Conservation (phyloP, 2,113 vertebrate genomes). For the Malurus alboscapulatus region DNA sequence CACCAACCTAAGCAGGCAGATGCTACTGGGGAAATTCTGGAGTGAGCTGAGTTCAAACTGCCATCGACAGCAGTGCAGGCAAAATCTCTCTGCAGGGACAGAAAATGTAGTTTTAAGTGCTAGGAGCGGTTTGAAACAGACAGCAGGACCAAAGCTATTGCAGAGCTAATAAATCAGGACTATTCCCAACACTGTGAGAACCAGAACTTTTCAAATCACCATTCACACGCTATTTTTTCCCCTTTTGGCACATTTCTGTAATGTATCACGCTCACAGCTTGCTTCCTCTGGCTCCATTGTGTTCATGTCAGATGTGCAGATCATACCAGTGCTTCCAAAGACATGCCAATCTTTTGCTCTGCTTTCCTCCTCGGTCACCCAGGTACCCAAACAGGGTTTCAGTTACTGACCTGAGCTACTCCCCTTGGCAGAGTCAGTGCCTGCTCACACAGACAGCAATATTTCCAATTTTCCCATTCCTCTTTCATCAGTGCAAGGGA, state of each 20-base stretch:
- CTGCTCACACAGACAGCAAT: neutral
- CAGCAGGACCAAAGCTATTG: neutral
- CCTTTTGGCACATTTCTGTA: neutral
- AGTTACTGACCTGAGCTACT: neutral
- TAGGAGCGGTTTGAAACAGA: neutral
- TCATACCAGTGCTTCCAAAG: conserved; percentile 5
- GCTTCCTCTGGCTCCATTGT: neutral
- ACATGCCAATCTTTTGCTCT: neutral
- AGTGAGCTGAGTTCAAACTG: neutral
- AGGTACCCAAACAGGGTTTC: neutral
- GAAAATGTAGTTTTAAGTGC: neutral
- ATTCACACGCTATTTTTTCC: neutral
- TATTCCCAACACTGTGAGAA: neutral
- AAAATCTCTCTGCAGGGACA: neutral
- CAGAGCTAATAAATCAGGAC: neutral
- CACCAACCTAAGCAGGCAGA: conserved; percentile 28
- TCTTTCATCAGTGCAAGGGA: neutral
- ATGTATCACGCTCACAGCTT: neutral
- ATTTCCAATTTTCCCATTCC: neutral
- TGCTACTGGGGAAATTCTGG: neutral
- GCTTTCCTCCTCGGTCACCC: neutral
- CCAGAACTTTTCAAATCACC: neutral
- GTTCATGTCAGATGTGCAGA: neutral
- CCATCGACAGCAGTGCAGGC: neutral
- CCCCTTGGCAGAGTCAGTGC: neutral